A percentile compares a stretch with the other conserved stretches of the same genome.
phyloP scores from a whole-genome alignment of 1,140 invertebrate genomes.

The Dinoponera quadriceps region DNA sequence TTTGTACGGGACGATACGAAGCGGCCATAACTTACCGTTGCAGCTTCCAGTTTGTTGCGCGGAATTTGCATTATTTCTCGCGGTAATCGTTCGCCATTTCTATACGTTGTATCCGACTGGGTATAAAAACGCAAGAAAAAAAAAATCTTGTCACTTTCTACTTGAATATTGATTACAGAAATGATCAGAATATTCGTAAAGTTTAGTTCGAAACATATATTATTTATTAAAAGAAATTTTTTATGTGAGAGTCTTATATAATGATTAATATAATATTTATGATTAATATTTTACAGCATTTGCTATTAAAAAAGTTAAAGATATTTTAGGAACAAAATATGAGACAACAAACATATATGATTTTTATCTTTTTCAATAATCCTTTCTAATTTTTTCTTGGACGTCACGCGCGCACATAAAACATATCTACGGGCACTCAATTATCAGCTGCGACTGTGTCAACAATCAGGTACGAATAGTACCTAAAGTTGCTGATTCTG shows the following conservation, averaged over 20 bases:
- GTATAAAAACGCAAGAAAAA: not conserved
- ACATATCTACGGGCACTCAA: not conserved
- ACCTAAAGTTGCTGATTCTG: slow-evolving; percentile 3
- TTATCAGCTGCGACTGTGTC: slow-evolving; percentile 13
- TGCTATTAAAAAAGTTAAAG: not conserved
- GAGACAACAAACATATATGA: not conserved
- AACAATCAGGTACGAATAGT: slow-evolving; percentile 7
- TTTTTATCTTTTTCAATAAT: not conserved
- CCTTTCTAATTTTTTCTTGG: not conserved
- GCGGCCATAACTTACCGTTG: slow-evolving; percentile 1
- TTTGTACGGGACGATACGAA: not conserved
- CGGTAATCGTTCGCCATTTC: too few relatives aligned
- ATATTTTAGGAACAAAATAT: not conserved
- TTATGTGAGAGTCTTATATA: too few relatives aligned
- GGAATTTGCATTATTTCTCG: not conserved
- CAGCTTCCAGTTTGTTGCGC: not conserved
- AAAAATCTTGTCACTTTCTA: not conserved
- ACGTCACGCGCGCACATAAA: not conserved
- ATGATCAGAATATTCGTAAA: not conserved
- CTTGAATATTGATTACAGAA: not conserved
- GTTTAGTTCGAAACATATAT: not conserved
- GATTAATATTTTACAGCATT: not conserved
- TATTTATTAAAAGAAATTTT: not conserved
- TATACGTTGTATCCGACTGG: not conserved
- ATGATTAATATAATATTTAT: too few relatives aligned